Base-by-base conservation (phyloP, 1,140 invertebrate genomes). In the Euborellia annulipes region DNA sequence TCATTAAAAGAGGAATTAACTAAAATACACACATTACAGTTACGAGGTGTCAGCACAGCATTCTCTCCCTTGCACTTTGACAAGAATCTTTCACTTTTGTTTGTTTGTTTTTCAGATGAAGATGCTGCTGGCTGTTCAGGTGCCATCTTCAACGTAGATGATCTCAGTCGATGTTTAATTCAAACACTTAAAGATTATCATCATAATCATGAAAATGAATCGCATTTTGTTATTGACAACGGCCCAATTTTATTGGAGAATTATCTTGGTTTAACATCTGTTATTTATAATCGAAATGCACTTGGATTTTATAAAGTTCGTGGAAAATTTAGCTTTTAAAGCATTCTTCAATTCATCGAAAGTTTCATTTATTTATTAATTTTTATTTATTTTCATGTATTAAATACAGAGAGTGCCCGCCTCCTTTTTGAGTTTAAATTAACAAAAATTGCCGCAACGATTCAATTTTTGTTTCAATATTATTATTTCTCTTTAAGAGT, bases 221-320 rank as follows among this genome's bases (percentile, higher is more conserved):
- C 23, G 4, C 11, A 27, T 11, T 27, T 27, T 27, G 43, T 11
- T 52, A 70, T 85, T 30, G 64, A 76, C 49, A 76, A 82, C 53
- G 74, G 73, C 2, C 71, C 79, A 3, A 82, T 90, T 32, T 58
- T 85, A 6, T 73, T 89, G 45, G 76, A 86, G 56, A 85, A 79
- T 59, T 89, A 89, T 54, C 65, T 84, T 1, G 82, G 83, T 9
- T 51, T 88, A 16, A 71, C 76, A 4, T 82, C 85, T 2, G 58
- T 87, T 13, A 68, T 90, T n/a, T 84, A 85, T 58, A 90, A 90
- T 62, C 78, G 81, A 53, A 82, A 81, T 51, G 71, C 75, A 41
- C 65, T 89, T 54, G 86, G 86, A 11, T 90, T 85, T 62, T 87
- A 85, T 61, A 85, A 85, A 65, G 78, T 86, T 36, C 70, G 85